Conservation (phyloP, 2,113 vertebrate species). For the Archocentrus centrarchus region DNA sequence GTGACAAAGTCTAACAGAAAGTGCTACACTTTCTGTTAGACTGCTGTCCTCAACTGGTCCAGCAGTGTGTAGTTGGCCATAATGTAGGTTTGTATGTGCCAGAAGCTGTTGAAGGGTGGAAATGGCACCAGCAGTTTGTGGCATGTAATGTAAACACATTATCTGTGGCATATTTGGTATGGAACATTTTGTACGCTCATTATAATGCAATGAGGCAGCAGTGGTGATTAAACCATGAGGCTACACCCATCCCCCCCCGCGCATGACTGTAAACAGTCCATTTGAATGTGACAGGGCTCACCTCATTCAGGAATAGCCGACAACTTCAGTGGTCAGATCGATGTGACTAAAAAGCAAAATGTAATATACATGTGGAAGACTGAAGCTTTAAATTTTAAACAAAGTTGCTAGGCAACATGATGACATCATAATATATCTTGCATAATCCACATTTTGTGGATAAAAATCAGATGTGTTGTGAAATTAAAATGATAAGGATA, state of each 20-base stretch:
- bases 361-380: background rate
- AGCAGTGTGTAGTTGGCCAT: background rate
- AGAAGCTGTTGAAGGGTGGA: background rate
- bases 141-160: slow-evolving; percentile 23
- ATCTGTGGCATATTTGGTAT: slow-evolving; percentile 15
- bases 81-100: background rate
- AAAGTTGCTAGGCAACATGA: background rate
- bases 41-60: background rate
- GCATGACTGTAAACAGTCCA: background rate
- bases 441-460: background rate
- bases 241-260: background rate
- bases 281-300: background rate
- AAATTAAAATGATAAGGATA: background rate
- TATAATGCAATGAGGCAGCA: background rate
- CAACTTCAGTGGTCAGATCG: background rate
- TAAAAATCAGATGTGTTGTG: background rate
- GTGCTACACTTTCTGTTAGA: background rate
- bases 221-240: background rate
- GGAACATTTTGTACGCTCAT: slow-evolving; percentile 7
- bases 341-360: background rate
- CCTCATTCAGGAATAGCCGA: background rate
- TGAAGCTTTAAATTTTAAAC: background rate
- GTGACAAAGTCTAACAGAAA: slow-evolving; percentile 38
- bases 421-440: background rate
- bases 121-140: background rate